A percentile compares a stretch with the other conserved stretches of the same genome.
Conservation (phyloP, 2,888 invertebrate genomes). For the Drosophila hawaiiensis region DNA sequence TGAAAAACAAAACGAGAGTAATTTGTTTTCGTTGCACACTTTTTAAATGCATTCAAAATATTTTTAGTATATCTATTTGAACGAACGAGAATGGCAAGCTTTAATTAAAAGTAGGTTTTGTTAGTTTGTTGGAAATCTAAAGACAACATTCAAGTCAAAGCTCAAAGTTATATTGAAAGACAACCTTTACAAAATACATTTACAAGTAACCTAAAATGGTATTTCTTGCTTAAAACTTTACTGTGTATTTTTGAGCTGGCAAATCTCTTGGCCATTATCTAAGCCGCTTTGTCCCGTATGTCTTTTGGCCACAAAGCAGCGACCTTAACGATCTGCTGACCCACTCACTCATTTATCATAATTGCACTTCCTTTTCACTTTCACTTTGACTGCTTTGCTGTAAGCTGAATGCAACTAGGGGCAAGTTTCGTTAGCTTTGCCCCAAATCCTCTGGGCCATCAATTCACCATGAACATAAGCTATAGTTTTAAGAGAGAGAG, state of each 20-base stretch:
- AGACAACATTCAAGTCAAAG: background rate
- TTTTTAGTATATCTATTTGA: background rate
- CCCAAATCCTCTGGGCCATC: constrained; percentile 31
- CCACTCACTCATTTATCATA: constrained; percentile 50
- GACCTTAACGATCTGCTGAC: constrained; percentile 45
- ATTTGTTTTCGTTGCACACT: background rate
- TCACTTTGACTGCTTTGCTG: constrained; percentile 45
- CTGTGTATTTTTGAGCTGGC: background rate
- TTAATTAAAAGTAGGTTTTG: background rate
- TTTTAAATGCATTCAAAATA: background rate
- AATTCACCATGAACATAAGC: constrained; percentile 63
- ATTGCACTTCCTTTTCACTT: constrained; percentile 55
- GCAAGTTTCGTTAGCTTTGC: constrained; percentile 28
- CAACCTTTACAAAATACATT: background rate
- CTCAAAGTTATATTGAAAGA: background rate
- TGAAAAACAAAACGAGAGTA: constrained; percentile 1
- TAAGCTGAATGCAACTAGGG: constrained; percentile 15
- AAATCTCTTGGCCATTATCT: constrained; percentile 4
- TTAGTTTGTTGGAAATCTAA: background rate
- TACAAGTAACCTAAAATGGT: background rate
- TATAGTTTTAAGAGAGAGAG: constrained; percentile 18
- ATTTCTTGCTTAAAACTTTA: background rate
- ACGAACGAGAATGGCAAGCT: no score
- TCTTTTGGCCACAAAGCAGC: constrained; percentile 27
- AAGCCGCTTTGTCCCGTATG: constrained; percentile 48